Evolutionary conservation across 2,888 invertebrate genomes (phyloP).

Genomic region (Orchestes rusci): DNA sequence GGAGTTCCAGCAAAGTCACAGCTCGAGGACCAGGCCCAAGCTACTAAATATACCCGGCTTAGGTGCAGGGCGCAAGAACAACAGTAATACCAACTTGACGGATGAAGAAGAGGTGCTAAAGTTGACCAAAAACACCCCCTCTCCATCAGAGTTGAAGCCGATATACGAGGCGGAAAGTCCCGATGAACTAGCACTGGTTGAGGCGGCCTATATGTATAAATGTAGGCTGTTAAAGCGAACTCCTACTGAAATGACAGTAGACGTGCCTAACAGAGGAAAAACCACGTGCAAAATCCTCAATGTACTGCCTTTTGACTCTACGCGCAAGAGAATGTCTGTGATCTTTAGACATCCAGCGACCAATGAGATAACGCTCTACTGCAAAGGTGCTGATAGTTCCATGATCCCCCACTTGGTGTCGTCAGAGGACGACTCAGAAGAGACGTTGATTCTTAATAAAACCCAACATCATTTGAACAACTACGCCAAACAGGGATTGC

Average conservation of each 20-base stretch:
- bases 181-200: conserved; percentile 90
- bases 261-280: conserved; percentile 50
- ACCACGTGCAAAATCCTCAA: conserved; percentile 39
- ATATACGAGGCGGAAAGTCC: conserved; percentile 96
- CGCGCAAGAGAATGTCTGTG: conserved; percentile 94
- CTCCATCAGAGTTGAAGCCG: conserved; percentile 51
- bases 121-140: conserved; percentile 30
- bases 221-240: conserved; percentile 73
- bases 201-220: conserved; percentile 85
- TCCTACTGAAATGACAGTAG: conserved; percentile 58
- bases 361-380: conserved; percentile 70
- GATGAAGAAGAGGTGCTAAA: conserved; percentile 42
- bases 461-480: conserved; percentile 69
- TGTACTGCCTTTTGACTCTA: conserved; percentile 82
- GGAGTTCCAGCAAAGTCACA: conserved; percentile 33
- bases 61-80: conserved; percentile 28
- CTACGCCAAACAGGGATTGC: conserved; percentile 80
- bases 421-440: conserved; percentile 57
- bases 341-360: conserved; percentile 66
- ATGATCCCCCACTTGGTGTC: conserved; percentile 61
- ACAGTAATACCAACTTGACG: conserved; percentile 37
- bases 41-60: conserved; percentile 45
- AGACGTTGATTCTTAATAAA: conserved; percentile 45
- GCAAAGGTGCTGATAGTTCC: conserved; percentile 71
- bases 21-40: conserved; percentile 34